These are phyloP conservation scores for Percopsis omiscomaycus DNA, from an alignment of 2,797 vertebrate genomes.

Conservation along the genomic window DNA sequence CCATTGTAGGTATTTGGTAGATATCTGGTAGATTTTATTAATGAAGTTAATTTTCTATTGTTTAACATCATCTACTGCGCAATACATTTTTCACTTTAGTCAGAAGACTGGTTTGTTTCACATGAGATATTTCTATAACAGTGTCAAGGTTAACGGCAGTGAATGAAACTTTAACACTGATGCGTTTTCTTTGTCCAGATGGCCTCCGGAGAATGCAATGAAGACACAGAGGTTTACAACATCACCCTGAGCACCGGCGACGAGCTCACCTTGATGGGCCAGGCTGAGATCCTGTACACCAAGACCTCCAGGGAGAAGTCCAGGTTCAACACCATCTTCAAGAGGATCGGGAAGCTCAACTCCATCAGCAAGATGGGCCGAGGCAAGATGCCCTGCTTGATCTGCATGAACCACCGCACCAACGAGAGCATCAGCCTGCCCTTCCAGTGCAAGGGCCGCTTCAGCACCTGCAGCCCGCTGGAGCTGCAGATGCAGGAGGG, in stretches of 20 bases:
- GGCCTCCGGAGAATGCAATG: slow-evolving; percentile 96
- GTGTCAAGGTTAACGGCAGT: no score
- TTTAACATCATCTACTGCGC: no score
- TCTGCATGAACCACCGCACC: slow-evolving; percentile 99
- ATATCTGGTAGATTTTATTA: no score
- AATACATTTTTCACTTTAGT: no score
- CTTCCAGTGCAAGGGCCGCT: slow-evolving; percentile 95
- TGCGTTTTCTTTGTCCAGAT: slow-evolving; percentile 77
- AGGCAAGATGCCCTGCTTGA: slow-evolving; percentile 98
- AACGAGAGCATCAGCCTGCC: slow-evolving; percentile 98
- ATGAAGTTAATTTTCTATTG: no score
- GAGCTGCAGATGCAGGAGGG: slow-evolving; percentile 99
- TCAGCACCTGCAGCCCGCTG: slow-evolving; percentile 94
- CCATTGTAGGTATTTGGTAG: no score
- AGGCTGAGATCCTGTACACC: slow-evolving; percentile 97
- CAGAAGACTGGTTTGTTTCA: no score
- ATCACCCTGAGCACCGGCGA: slow-evolving; percentile 95
- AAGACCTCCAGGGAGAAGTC: slow-evolving; percentile 96
- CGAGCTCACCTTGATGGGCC: slow-evolving; percentile 97
- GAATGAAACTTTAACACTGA: neutral
- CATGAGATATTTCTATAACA: no score
- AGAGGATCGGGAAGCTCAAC: slow-evolving; percentile 95
- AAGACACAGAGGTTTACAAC: slow-evolving; percentile 98
- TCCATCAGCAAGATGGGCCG: slow-evolving; percentile 92
- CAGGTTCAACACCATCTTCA: slow-evolving; percentile 95